Percentiles rank a stretch among this genome's conserved stretches.
These are phyloP conservation scores for Drosophila kurseongensis DNA, from an alignment of 1,140 invertebrate species.

Conservation along the genomic window DNA sequence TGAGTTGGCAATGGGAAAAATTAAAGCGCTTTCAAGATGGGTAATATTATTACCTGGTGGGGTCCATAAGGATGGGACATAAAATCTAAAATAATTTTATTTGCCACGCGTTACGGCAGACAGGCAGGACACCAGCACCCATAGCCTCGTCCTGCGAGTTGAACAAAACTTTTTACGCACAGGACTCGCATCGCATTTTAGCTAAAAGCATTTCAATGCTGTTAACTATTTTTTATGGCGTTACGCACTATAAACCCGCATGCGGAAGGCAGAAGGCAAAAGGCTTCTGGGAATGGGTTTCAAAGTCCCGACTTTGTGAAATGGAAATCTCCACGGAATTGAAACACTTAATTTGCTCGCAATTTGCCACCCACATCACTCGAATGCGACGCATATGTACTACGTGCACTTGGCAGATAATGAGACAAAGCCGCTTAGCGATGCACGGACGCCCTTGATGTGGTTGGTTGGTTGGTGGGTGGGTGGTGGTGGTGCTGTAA, in stretches of 20 bases:
- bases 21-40: slow-evolving; percentile 27
- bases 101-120: slow-evolving; percentile 37
- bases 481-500: slow-evolving; percentile 1
- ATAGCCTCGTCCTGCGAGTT: slow-evolving; percentile 1
- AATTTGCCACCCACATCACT: slow-evolving; percentile 12
- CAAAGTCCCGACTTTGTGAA: neutral
- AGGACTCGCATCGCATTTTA: slow-evolving; percentile 53
- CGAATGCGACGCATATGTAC: slow-evolving; percentile 18
- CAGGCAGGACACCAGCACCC: neutral
- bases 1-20: slow-evolving; percentile 3
- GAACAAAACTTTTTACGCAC: slow-evolving; percentile 61
- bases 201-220: slow-evolving; percentile 81
- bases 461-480: neutral
- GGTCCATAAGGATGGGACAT: neutral
- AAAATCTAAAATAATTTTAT: slow-evolving; percentile 64
- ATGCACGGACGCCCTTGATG: slow-evolving; percentile 29
- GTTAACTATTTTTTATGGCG: slow-evolving; percentile 77
- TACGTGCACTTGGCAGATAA: slow-evolving; percentile 57
- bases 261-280: slow-evolving; percentile 5
- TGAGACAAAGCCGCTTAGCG: slow-evolving; percentile 62
- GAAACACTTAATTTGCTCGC: slow-evolving; percentile 49
- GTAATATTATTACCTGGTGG: slow-evolving; percentile 26
- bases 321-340: slow-evolving; percentile 47
- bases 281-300: slow-evolving; percentile 5
- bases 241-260: slow-evolving; percentile 70